phyloP scores from a whole-genome alignment of 92 coral and sea anemone species.

The Pocillopora grandis region DNA sequence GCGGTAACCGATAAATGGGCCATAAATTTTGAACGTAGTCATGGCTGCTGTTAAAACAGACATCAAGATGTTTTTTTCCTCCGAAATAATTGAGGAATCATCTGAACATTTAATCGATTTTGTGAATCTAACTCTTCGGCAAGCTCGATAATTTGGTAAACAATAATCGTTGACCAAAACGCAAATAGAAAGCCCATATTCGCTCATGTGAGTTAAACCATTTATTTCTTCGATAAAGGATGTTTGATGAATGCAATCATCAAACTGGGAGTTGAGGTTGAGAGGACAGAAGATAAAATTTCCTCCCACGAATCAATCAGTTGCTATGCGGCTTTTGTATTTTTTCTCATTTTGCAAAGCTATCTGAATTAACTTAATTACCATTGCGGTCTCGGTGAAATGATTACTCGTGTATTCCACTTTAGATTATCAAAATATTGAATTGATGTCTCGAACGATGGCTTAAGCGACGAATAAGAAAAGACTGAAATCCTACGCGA shows the following conservation, averaged over 20 bases:
- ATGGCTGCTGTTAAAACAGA: neutral
- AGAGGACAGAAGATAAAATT: slow-evolving; percentile 7
- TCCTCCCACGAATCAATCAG: slow-evolving; percentile 2
- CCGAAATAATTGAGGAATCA: neutral
- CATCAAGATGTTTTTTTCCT: neutral
- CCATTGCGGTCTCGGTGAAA: neutral
- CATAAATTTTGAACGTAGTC: neutral
- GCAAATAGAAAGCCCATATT: slow-evolving; percentile 51
- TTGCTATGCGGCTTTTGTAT: slow-evolving; percentile 14
- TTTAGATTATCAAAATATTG: no score
- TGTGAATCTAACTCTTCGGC: neutral
- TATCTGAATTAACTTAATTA: slow-evolving; percentile 27
- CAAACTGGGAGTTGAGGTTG: neutral
- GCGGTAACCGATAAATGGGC: neutral
- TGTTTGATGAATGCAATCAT: slow-evolving; percentile 30
- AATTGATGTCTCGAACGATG: no score
- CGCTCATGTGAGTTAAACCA: slow-evolving; percentile 11
- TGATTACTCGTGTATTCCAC: neutral
- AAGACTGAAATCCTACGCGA: neutral
- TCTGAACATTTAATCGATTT: neutral
- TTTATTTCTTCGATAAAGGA: slow-evolving; percentile 26
- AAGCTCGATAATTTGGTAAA: slow-evolving; percentile 42
- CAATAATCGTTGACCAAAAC: slow-evolving; percentile 43
- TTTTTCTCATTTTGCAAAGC: neutral
- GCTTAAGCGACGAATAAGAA: no score